These are phyloP conservation scores for Grallaria varia DNA, from an alignment of 2,113 vertebrate species.

Conservation along the genomic window DNA sequence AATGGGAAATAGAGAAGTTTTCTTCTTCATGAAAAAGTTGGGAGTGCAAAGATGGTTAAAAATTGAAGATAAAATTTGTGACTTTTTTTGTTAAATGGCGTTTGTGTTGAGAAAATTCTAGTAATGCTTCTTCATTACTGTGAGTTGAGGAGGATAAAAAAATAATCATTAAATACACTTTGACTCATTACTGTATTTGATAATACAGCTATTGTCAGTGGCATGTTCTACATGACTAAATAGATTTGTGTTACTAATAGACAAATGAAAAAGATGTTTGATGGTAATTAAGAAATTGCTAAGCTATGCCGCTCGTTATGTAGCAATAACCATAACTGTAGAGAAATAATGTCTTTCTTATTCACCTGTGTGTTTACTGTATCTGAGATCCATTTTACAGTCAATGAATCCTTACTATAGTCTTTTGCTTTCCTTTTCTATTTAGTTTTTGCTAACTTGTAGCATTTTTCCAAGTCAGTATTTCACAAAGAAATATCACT, in stretches of 20 bases:
- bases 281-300: neutral
- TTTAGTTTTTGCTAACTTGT: neutral
- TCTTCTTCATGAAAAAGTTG: neutral
- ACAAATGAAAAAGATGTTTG: neutral
- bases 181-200: neutral
- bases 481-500: neutral
- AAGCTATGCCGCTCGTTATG: neutral
- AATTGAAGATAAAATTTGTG: neutral
- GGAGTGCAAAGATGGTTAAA: neutral
- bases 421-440: neutral
- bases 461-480: neutral
- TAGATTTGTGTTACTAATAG: neutral
- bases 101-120: neutral
- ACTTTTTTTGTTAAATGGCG: neutral
- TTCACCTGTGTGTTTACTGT: neutral
- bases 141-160: neutral
- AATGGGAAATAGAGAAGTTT: neutral
- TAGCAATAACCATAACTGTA: neutral
- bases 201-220: neutral
- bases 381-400: neutral
- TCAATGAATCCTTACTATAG: neutral
- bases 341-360: neutral
- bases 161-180: neutral
- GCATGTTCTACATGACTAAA: neutral
- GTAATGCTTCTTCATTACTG: neutral